Base-by-base conservation (phyloP, 2,888 invertebrate species). In the Agapostemon virescens region DNA sequence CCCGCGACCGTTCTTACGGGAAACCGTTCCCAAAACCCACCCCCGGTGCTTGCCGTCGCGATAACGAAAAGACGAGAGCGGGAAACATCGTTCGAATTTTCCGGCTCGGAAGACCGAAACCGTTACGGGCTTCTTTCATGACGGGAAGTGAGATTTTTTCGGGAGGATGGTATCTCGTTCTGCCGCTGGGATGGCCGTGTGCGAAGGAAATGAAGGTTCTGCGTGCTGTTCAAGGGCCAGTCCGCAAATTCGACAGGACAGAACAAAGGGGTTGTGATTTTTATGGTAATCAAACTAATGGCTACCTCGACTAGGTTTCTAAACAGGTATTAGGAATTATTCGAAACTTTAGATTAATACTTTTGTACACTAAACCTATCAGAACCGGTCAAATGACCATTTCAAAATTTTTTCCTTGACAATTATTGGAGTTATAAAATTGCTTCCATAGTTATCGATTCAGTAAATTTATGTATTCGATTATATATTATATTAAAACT, bases 11-110 rank as follows among this genome's bases (percentile, higher is more conserved):
- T 77, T 82, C 86, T 82, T 81, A 74, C 82, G 77, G 87, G 78
- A 83, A 87, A 85, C 83, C 82, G 74, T 78, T 82, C 78, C 69
- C 69, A 49, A 49, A 11, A 9, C n/a, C n/a, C 49, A 64, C 72
- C 26, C 69, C 61, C 71, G 67, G 66, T 74, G 67, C 70, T 26
- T n/a, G 23, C 72, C 42, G 77, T 67, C 66, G 75, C 55, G 87
- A 87, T 87, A 87, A 87, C 85, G 83, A 67, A 81, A 52, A 55
- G 58, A 38, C 26, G 83, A 77, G 74, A 70, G 69, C 74, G 72
- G 77, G 78, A 77, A 67, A 76, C 75, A 76, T 74, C 79, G 69
- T 69, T 76, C 69, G 77, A 87, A 85, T 83, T 87, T 85, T 84
- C 68, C 30, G 42, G 13, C 52, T 63, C 69, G 42, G 69, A 70